Evolutionary conservation across 2,113 vertebrate genomes (phyloP), one percentile per base, ranked within the genome.

Genomic region (Macquaria ambigua): DNA sequence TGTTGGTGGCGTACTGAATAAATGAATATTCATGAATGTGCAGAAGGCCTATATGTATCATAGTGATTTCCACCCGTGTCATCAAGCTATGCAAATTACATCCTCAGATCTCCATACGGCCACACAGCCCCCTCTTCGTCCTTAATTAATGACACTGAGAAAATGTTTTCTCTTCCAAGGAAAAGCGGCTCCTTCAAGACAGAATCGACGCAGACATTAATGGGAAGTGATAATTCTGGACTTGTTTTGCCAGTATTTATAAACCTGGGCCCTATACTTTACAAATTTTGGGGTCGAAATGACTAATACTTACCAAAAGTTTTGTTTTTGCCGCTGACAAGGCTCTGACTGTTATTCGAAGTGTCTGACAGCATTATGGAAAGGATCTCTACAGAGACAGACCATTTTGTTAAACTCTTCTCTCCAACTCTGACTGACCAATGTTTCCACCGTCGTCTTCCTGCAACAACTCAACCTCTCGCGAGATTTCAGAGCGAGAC

Each of bases 21-120:
- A 59, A 93, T 94, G 83, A 92, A 93, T 93, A 95, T 95, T 93
- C 90, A 94, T 93, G 81, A 77, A 43, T 63, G 69, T 25, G 84
- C 73, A 53, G 81, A 80, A 81, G 81, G 86, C 90, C 84, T 87
- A 77, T 90, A 90, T 93, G 84, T 77, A 88, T 89, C 83, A 84
- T 34, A 68, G 61, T 89, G 87, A 93, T 92, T 93, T 93, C 91
- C 87, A 87, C 59, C 86, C 86, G 55, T 89, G 88, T 92, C 92
- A 91, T 94, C 90, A 93, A 89, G 73, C 77, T 86, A 92, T 93
- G 93, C 90, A 92, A 93, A 94, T 94, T 20, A 85, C 56, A 78
- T 83, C 86, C 82, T 92, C 87, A 88, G 90, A 89, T 94, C 89
- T 87, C 91, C 78, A 87, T 72, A 56, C 25, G 0, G 28, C 84